phyloP scores from a whole-genome alignment of 2,888 invertebrate genomes.

The Oligia fasciuncula region DNA sequence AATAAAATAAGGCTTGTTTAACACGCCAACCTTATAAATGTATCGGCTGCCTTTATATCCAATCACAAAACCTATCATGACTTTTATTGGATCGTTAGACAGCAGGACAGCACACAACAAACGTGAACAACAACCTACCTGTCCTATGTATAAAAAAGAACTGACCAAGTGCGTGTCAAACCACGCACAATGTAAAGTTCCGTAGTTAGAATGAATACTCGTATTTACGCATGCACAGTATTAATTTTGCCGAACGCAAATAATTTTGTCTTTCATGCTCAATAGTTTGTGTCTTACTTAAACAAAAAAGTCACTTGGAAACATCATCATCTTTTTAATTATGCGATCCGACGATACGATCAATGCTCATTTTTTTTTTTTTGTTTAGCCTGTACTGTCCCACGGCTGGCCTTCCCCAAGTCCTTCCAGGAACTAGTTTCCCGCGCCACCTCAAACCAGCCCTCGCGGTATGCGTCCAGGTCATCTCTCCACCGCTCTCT shows the following conservation, averaged over 20 bases:
- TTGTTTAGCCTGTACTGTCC: too few relatives aligned
- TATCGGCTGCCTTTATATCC: background rate
- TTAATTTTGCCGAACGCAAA: background rate
- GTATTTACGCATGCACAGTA: background rate
- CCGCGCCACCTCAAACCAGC: too few relatives aligned
- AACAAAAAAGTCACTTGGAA: background rate
- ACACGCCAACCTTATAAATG: background rate
- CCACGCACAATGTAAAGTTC: background rate
- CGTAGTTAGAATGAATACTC: background rate
- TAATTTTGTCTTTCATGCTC: too few relatives aligned
- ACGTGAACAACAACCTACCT: background rate
- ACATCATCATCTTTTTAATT: too few relatives aligned
- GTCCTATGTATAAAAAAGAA: background rate
- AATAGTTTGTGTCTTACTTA: too few relatives aligned
- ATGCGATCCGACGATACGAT: too few relatives aligned
- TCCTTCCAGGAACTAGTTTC: too few relatives aligned
- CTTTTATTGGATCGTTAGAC: slow-evolving; percentile 41
- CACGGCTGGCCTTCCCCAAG: too few relatives aligned
- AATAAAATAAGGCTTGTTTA: background rate
- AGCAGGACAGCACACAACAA: background rate
- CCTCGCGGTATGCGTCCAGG: too few relatives aligned
- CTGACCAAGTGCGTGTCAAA: background rate
- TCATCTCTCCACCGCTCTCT: too few relatives aligned
- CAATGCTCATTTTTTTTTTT: too few relatives aligned
- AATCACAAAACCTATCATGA: slow-evolving; percentile 18